phyloP scores from a whole-genome alignment of 2,888 invertebrate genomes.

The Lamellibrachia satsuma region DNA sequence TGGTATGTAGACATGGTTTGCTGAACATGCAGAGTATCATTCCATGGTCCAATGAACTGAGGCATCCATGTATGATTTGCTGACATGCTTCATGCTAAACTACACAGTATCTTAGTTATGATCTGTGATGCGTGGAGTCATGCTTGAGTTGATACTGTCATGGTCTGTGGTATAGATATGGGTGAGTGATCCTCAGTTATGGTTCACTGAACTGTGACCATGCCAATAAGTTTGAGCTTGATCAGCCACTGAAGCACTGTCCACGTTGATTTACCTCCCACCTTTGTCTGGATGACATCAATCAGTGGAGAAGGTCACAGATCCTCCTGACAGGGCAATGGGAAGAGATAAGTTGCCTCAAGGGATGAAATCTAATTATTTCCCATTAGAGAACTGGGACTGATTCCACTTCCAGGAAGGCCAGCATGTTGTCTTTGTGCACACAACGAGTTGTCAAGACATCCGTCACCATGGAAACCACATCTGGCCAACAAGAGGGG shows the following conservation, averaged over 20 bases:
- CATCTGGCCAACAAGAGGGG: neutral
- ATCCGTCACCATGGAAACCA: neutral
- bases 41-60: neutral
- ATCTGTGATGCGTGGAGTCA: neutral
- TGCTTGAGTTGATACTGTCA: neutral
- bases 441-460: neutral
- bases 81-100: neutral
- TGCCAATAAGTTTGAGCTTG: neutral
- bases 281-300: neutral
- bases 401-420: neutral
- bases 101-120: neutral
- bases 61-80: neutral
- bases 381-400: neutral
- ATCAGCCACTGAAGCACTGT: neutral
- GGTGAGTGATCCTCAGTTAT: neutral
- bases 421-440: neutral
- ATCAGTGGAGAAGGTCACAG: neutral
- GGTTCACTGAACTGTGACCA: constrained; percentile 7
- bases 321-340: neutral
- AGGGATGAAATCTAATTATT: neutral
- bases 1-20: neutral
- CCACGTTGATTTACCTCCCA: neutral
- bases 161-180: neutral
- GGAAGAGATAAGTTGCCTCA: neutral
- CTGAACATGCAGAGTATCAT: neutral